Evolutionary conservation across 2,888 invertebrate species (phyloP), one percentile per base, ranked within the genome.

Genomic region (Chesias legatella): DNA sequence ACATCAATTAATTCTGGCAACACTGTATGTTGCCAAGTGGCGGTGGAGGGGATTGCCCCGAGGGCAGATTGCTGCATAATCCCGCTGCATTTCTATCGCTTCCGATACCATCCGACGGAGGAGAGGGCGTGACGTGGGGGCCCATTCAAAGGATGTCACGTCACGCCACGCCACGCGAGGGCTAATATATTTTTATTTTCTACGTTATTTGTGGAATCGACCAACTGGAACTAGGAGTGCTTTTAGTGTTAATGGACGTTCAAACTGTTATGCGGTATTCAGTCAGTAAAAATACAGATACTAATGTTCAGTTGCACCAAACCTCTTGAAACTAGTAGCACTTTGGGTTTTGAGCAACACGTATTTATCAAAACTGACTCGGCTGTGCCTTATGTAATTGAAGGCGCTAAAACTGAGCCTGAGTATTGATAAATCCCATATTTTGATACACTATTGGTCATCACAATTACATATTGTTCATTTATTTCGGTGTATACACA

Each of bases 1-100:
- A 81, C 75, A 75, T 66, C 85, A 86, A 88, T 88, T 85, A 86
- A 88, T 86, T 79, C 79, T 71, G 71, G 84, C 79, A 79, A 85
- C 78, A 71, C 73, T 84, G 84, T 85, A 81, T 74, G 67, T 67
- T 63, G 56, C 56, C 50, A 53, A 58, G 67, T 59, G 58, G 29
- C 21, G 25, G 31, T 40, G 39, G 39, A 53, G 64, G 72, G 73
- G 70, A 58, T 55, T 60, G 70, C 69, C 69, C 70, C 59, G 59
- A 56, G 58, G 68, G 70, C 76, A 79, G 79, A 83, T 79, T 82
- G 80, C 73, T 78, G 77, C 75, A 73, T 80, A 77, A 79, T 79
- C 79, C 76, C 73, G 56, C 54, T 79, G 82, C 84, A 83, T 79
- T 86, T 82, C 73, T 81, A 81, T 73, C 71, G 83, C 84, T 84